Conservation (phyloP, 2,113 vertebrate genomes). For the Sapayoa aenigma region DNA sequence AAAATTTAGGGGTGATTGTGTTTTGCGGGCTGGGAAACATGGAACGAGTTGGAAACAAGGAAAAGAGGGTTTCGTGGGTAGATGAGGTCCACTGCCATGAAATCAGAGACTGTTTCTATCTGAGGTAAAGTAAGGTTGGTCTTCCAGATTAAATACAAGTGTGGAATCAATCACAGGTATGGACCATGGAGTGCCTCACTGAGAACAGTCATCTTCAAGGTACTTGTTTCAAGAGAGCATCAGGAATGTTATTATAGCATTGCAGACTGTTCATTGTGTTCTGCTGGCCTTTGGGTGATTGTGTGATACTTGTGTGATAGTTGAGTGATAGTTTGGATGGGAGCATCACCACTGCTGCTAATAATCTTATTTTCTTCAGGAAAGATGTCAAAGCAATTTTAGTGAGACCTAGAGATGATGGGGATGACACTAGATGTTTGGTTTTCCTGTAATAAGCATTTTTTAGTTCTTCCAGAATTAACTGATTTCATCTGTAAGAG, state of each 20-base stretch:
- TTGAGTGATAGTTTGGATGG: neutral
- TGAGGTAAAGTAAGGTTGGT: neutral
- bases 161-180: neutral
- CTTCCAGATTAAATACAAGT: neutral
- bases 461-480: neutral
- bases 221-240: neutral
- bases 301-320: no score
- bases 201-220: neutral
- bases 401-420: neutral
- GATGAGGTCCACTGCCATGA: neutral
- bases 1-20: neutral
- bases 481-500: neutral
- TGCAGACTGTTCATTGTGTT: neutral
- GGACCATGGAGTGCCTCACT: neutral
- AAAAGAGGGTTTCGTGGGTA: neutral
- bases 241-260: neutral
- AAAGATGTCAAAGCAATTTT: neutral
- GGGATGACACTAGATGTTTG: neutral
- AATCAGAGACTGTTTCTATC: neutral
- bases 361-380: neutral
- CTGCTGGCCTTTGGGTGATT: neutral
- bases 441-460: neutral
- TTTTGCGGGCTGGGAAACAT: neutral
- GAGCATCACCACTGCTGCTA: neutral
- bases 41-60: neutral